Conservation (phyloP, 2,888 invertebrate species). For the Nymphalis polychloros region DNA sequence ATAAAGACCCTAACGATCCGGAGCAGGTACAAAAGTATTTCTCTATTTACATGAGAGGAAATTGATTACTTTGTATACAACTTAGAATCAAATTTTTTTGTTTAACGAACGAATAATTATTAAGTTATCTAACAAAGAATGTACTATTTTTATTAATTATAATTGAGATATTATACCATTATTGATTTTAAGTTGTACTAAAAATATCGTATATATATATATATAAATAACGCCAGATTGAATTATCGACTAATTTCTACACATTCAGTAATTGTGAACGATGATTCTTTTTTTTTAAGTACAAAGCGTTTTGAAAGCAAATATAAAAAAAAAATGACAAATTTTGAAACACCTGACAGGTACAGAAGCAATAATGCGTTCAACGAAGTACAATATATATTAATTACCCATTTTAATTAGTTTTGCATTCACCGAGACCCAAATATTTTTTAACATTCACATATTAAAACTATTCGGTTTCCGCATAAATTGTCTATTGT, state of each 20-base stretch:
- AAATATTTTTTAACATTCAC: not conserved
- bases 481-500: no score
- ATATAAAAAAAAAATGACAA: slow-evolving; percentile 32
- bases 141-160: not conserved
- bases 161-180: not conserved
- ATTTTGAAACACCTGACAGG: slow-evolving; percentile 20
- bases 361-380: slow-evolving; percentile 11
- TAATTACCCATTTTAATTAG: not conserved
- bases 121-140: not conserved
- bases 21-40: slow-evolving; percentile 78
- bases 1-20: slow-evolving; percentile 57
- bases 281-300: slow-evolving; percentile 53
- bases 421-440: not conserved
- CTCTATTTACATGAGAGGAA: slow-evolving; percentile 67
- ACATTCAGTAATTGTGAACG: slow-evolving; percentile 28
- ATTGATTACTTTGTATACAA: slow-evolving; percentile 37
- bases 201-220: slow-evolving; percentile 20
- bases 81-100: slow-evolving; percentile 11
- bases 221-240: slow-evolving; percentile 21
- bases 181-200: slow-evolving; percentile 24
- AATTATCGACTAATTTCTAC: slow-evolving; percentile 6
- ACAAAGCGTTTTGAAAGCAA: slow-evolving; percentile 67
- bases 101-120: not conserved
- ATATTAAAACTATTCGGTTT: no score
- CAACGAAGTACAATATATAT: not conserved